phyloP scores from a whole-genome alignment of 92 coral and sea anemone species.

The Zoanthus sociatus region DNA sequence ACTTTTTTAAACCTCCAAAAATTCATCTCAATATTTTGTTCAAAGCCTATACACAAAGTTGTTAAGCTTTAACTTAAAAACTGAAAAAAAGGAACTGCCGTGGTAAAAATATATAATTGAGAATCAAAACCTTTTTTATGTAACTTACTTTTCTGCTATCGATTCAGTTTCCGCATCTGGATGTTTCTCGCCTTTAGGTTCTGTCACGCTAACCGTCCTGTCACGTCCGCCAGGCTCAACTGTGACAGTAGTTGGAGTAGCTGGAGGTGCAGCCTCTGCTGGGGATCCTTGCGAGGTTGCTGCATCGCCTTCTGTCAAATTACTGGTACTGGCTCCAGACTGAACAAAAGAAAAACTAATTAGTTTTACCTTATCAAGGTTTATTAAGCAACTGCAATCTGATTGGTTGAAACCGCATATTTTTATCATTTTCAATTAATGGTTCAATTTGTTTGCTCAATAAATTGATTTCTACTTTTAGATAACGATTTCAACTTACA shows the following conservation, averaged over 20 bases:
- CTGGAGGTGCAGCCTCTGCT: neutral
- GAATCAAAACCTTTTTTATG: neutral
- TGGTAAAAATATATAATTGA: neutral
- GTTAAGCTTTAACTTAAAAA: no score
- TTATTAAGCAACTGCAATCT: no score
- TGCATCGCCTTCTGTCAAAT: conserved; percentile 2
- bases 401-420: no score
- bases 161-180: neutral
- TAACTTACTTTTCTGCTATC: conserved; percentile 6
- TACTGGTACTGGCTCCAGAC: neutral
- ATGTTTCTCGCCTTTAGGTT: conserved; percentile 14
- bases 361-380: no score
- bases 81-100: no score
- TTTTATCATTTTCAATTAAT: no score
- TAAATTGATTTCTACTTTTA: no score
- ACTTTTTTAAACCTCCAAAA: no score
- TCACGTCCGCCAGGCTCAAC: conserved; percentile 21
- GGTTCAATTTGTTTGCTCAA: no score
- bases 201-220: conserved; percentile 12
- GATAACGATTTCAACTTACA: no score
- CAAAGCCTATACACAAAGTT: no score
- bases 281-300: neutral
- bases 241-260: neutral
- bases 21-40: no score
- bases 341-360: neutral